Evolutionary conservation across 92 coral and sea anemone genomes (phyloP).

Genomic region (Palythoa grandiflora): DNA sequence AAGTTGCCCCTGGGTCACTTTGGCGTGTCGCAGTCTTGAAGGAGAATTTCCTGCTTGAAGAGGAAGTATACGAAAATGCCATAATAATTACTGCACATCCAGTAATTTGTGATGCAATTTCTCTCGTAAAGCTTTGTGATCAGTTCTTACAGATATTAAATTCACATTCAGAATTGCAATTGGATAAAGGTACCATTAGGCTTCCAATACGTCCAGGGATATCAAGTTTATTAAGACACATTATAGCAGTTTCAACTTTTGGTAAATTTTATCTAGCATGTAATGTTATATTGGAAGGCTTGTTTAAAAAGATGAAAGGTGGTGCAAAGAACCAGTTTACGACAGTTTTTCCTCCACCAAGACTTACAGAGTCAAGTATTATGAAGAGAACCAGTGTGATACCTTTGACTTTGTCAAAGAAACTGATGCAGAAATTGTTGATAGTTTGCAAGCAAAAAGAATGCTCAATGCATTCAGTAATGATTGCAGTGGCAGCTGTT

Average conservation of each 20-base stretch:
- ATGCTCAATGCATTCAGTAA: slow-evolving; percentile 76
- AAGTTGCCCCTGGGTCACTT: slow-evolving; percentile 21
- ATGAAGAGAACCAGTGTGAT: slow-evolving; percentile 76
- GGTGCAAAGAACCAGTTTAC: slow-evolving; percentile 69
- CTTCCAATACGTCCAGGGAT: slow-evolving; percentile 58
- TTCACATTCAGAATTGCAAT: slow-evolving; percentile 15
- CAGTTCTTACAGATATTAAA: slow-evolving; percentile 72
- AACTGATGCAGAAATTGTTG: slow-evolving; percentile 46
- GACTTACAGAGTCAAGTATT: slow-evolving; percentile 49
- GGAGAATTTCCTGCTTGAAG: slow-evolving; percentile 74
- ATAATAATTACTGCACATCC: slow-evolving; percentile 73
- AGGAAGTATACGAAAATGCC: slow-evolving; percentile 72
- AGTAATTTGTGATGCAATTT: slow-evolving; percentile 69
- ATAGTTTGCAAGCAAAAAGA: slow-evolving; percentile 66
- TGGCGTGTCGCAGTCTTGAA: slow-evolving; percentile 40
- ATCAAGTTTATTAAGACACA: slow-evolving; percentile 58
- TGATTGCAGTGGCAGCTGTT: slow-evolving; percentile 73
- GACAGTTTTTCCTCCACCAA: slow-evolving; percentile 68
- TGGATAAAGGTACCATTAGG: not conserved
- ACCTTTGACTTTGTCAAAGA: slow-evolving; percentile 60
- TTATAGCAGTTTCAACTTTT: slow-evolving; percentile 43
- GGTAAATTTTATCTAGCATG: slow-evolving; percentile 13
- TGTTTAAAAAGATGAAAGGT: slow-evolving; percentile 44
- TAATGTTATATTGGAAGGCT: not conserved
- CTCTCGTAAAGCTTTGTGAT: slow-evolving; percentile 69